Conservation (phyloP, 2,888 invertebrate genomes). For the Agonopterix alstromeriana region DNA sequence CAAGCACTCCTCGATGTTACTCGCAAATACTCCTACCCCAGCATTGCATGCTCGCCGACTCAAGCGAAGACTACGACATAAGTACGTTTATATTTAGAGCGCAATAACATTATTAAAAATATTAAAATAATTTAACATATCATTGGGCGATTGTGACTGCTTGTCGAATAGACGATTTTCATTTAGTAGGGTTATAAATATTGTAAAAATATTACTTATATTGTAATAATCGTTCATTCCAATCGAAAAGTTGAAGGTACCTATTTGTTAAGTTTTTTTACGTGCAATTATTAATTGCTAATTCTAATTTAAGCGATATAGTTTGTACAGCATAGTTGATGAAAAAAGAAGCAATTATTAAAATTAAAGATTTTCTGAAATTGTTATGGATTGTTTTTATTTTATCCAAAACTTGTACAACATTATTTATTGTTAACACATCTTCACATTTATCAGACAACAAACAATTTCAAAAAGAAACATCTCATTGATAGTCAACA, state of each 20-base stretch:
- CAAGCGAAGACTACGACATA: slow-evolving; percentile 6
- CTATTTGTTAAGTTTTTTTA: slow-evolving; percentile 77
- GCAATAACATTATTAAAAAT: slow-evolving; percentile 57
- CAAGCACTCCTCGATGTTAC: slow-evolving; percentile 11
- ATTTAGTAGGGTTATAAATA: slow-evolving; percentile 69
- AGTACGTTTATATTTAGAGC: slow-evolving; percentile 42
- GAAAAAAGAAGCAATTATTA: slow-evolving; percentile 74
- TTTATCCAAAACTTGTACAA: neutral
- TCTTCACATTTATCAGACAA: neutral
- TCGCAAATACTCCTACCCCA: slow-evolving; percentile 8
- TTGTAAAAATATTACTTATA: slow-evolving; percentile 67
- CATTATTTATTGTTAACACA: neutral
- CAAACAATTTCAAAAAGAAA: too few relatives aligned
- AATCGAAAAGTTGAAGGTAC: slow-evolving; percentile 74
- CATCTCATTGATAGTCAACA: slow-evolving; percentile 47
- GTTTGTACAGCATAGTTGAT: slow-evolving; percentile 76
- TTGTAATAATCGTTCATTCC: slow-evolving; percentile 74
- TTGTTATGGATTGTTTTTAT: slow-evolving; percentile 39
- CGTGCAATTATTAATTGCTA: slow-evolving; percentile 78
- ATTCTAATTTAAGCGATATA: slow-evolving; percentile 74
- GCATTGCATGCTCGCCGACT: neutral
- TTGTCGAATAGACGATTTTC: slow-evolving; percentile 68
- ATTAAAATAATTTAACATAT: slow-evolving; percentile 73
- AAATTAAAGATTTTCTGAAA: slow-evolving; percentile 74
- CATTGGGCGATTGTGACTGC: slow-evolving; percentile 78